Base-by-base conservation (phyloP, 2,888 invertebrate species). In the Girardia tigrina region DNA sequence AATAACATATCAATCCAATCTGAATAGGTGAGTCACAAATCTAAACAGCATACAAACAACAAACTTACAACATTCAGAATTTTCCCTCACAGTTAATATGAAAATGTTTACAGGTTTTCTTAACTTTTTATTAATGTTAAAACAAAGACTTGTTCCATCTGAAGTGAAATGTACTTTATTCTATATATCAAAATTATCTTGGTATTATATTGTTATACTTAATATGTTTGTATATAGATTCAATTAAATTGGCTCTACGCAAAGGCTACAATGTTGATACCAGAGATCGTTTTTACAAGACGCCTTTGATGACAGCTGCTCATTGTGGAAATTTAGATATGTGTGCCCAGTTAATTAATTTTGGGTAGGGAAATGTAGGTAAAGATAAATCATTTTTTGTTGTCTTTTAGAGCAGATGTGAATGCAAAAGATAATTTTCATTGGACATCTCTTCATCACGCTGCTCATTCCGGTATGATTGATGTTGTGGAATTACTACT, bases 361-460 rank as follows among this genome's bases (percentile, higher is more conserved):
- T 80, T 77, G 83, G 84, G 84, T 84, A 79, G 78, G 81, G 79
- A 8, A 73, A 8, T 12, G 36, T 23, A 77, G 6, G 6, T 70
- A 12, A 23, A 14, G 6, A 12, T 8, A 20, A 23, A 8, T 70
- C 70, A 12, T 23, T 26, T 26, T 14, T 12, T 42, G 12, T 14
- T 20, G 12, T 8, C 23, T 26, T 28, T 28, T 79, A 83, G 83
- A 69, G 84, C 84, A 16, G 78, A 79, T 70, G 80, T 84, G 16
- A 83, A 83, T 80, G 80, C 82, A 0, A 78, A 80, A 70, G 85
- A 85, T 78, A 84, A 84, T 78, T 84, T 85, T 78, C 82, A 84
- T 76, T 85, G 85, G 85, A 83, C 84, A 20, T 82, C 85, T 0
- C 78, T 85, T 8, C 85, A 85, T 77, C 83, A 83, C 78, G 84